phyloP scores from a whole-genome alignment of 2,113 vertebrate genomes.

The Meles meles region DNA sequence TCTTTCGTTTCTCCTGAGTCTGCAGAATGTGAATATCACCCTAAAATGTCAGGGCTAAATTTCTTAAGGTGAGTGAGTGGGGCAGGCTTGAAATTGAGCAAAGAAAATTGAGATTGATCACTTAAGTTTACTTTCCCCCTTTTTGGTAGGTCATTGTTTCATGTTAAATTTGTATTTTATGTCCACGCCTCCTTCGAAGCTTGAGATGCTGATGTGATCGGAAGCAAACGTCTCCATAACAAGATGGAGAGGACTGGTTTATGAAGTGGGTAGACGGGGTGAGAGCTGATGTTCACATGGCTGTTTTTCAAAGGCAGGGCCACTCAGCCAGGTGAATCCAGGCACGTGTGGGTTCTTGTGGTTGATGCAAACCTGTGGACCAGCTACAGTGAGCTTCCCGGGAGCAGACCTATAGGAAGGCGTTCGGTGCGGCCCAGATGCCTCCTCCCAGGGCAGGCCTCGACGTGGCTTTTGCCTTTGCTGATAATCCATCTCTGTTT shows the following conservation, averaged over 20 bases:
- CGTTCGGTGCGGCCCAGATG: rapidly evolving
- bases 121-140: not conserved
- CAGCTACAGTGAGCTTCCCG: rapidly evolving
- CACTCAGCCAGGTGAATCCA: not conserved
- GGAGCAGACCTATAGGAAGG: not conserved
- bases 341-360: not conserved
- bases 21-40: not conserved
- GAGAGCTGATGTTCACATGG: not conserved
- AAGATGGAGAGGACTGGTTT: not conserved
- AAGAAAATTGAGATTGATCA: not conserved
- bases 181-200: not conserved
- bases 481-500: not conserved
- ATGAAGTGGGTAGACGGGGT: not conserved
- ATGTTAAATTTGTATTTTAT: not conserved
- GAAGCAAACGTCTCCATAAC: not conserved
- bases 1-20: not conserved
- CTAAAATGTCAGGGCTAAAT: not conserved
- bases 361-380: rapidly evolving
- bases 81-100: not conserved
- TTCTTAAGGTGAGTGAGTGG: not conserved
- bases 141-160: not conserved
- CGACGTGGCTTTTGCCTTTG: not conserved
- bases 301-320: not conserved
- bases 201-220: not conserved
- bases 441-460: too few relatives aligned